Base-by-base conservation (phyloP, 2,113 vertebrate species). In the Emydocephalus ijimae region DNA sequence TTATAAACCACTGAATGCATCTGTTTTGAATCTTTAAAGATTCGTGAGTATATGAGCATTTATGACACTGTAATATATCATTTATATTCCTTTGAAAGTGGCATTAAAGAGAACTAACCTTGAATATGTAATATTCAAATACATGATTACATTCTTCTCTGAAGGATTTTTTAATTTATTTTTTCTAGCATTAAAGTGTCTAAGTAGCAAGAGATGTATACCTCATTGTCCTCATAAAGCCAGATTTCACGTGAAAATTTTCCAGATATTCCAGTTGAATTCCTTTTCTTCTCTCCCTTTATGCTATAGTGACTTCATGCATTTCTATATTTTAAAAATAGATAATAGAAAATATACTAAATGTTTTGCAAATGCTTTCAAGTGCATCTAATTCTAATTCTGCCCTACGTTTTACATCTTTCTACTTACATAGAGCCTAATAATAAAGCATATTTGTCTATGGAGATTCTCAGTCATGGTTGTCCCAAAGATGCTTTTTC, bases 221-320 rank as follows among this genome's bases (percentile, higher is more conserved):
- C 98, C 97, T 97, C 94, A 97, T 97, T 87, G 94, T 98, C 91
- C 97, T 98, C 95, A 10, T 96, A 91, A 21, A 98, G 98, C 98
- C 98, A 98, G 23, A 94, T 81, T 93, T 99, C 98, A 0, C 99
- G 94, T 99, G 98, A 8, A 99, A 97, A 48, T 98, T 98, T 94
- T 98, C 98, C 81, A 99, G 95, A 94, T 98, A 98, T 5, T 99
- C 98, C 0, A 98, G 96, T 56, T 98, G 98, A 94, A 98, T 97
- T 64, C 96, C 98, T 96, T 98, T 21, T 99, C 98, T 88, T 98
- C 91, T 59, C 98, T 96, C 11, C 98, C 98, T 3, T 98, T 96
- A 2, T 89, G 39, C 3, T 98, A 97, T 93, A 98, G 94, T 52
- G 98, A 97, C 95, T 98, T 97, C 98, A 98, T 98, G 89, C 98